Percentiles rank a stretch among this genome's conserved stretches.
phyloP scores from a whole-genome alignment of 2,888 invertebrate genomes.

The Pollenia griseotomentosa region DNA sequence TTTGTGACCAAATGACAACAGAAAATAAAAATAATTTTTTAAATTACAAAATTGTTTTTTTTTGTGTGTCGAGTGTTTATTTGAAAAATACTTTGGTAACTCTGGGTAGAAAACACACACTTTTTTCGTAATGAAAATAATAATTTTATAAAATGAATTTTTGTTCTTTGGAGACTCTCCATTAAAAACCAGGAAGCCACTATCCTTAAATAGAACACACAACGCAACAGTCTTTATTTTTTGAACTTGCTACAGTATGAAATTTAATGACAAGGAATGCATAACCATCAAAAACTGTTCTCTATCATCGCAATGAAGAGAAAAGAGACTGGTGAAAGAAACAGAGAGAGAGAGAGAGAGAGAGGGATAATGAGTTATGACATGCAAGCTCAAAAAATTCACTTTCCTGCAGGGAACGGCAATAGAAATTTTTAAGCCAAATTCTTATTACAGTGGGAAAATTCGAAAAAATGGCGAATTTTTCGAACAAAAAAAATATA shows the following conservation, averaged over 20 bases:
- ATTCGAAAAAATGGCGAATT: too few relatives aligned
- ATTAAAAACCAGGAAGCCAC: background rate
- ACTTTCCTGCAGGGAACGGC: too few relatives aligned
- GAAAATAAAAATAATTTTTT: constrained; percentile 47
- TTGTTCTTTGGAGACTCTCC: constrained; percentile 1
- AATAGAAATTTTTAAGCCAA: too few relatives aligned
- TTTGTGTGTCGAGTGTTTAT: constrained; percentile 16
- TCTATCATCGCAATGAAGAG: background rate
- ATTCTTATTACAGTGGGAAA: too few relatives aligned
- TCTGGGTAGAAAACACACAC: background rate
- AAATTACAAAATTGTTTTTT: constrained; percentile 48
- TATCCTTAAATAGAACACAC: background rate
- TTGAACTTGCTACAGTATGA: constrained; percentile 20
- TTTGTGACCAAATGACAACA: constrained; percentile 14
- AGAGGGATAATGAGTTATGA: constrained; percentile 62
- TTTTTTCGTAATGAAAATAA: background rate
- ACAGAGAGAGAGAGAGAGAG: background rate
- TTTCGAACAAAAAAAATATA: too few relatives aligned
- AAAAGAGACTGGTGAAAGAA: background rate
- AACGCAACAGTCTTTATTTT: constrained; percentile 22
- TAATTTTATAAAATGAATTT: background rate
- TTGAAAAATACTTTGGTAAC: constrained; percentile 41
- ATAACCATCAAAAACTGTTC: constrained; percentile 60
- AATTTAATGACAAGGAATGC: constrained; percentile 53
- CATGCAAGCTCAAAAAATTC: constrained; percentile 50